Evolutionary conservation across 2,113 vertebrate genomes (phyloP), one percentile per base, ranked within the genome.

Genomic region (Cyphomyrus discorhynchus): DNA sequence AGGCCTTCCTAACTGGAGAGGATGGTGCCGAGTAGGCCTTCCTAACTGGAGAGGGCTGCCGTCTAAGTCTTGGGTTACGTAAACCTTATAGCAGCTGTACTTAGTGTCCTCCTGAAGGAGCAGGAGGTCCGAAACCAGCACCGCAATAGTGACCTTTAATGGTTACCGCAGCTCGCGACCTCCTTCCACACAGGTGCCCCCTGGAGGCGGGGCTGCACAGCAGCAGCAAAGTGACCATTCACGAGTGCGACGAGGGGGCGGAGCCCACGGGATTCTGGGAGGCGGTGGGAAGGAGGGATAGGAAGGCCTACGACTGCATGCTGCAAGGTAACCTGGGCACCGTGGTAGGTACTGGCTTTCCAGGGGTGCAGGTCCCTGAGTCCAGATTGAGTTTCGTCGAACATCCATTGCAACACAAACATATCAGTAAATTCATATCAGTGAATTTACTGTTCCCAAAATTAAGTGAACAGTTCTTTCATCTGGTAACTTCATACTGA

Each of bases 241-340:
- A 98, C 0, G 98, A 98, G 95, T 98, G 97, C 89, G 97, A 99
- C 0, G 98, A 99, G 92, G 98, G 98, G 0, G 94, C 95, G 0
- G 98, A 99, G 93, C 96, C 97, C 0, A 89, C 96, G 45, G 98
- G 96, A 27, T 98, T 99, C 96, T 99, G 98, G 98, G 98, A 98
- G 0, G 98, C 97, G 0, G 74, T 99, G 50, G 98, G 98, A 87
- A 95, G 97, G 70, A 97, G 97, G 94, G 98, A 99, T 93, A 95
- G 98, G 88, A 99, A 99, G 92, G 97, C 98, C 52, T 99, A 99
- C 0, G 98, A 99, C 74, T 99, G 98, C 92, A 99, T 99, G 98
- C 94, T 99, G 90, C 98, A 98, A 97, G 98, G 98, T 99, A 95
- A n/a, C 31, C 42, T 50, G 24, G 52, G 21, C 19, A 1, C n/a